Evolutionary conservation across 2,113 vertebrate species (phyloP).

Genomic region (Cephalopholis sonnerati): DNA sequence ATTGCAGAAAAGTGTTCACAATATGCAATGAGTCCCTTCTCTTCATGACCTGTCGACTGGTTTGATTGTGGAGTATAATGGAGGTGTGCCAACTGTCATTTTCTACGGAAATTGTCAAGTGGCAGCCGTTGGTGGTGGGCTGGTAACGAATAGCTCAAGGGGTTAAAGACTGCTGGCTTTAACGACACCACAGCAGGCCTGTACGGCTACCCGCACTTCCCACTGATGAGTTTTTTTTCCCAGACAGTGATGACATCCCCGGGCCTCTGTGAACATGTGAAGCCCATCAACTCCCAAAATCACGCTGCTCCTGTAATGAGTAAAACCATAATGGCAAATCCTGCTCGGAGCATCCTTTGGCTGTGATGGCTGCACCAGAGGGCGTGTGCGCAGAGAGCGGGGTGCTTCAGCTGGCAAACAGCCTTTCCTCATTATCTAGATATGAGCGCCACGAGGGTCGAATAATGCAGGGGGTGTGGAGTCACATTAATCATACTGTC

Average conservation of each 20-base stretch:
- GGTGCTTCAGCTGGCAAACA: slow-evolving; percentile 44
- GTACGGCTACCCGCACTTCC: background rate
- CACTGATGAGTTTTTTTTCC: slow-evolving; percentile 46
- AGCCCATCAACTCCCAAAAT: slow-evolving; percentile 58
- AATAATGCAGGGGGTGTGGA: slow-evolving; percentile 52
- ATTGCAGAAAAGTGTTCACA: slow-evolving; percentile 14
- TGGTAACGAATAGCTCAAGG: slow-evolving; percentile 48
- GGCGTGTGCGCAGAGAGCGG: slow-evolving; percentile 35
- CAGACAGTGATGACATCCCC: slow-evolving; percentile 42
- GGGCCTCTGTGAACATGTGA: slow-evolving; percentile 21
- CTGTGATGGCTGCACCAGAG: slow-evolving; percentile 54
- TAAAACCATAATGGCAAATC: slow-evolving; percentile 67
- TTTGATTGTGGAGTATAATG: slow-evolving; percentile 21
- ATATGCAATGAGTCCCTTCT: background rate
- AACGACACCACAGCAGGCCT: slow-evolving; percentile 51
- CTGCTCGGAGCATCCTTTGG: slow-evolving; percentile 51
- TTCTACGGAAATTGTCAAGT: slow-evolving; percentile 36
- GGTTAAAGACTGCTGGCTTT: slow-evolving; percentile 54
- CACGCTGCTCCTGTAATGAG: slow-evolving; percentile 78
- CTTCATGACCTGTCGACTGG: background rate
- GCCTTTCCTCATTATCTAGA: slow-evolving; percentile 73
- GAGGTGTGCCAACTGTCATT: slow-evolving; percentile 17
- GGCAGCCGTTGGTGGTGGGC: slow-evolving; percentile 40
- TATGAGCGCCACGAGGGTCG: slow-evolving; percentile 57
- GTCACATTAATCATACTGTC: slow-evolving; percentile 72